These are phyloP conservation scores for Fratercula arctica DNA, from an alignment of 2,797 vertebrate species.

Conservation along the genomic window DNA sequence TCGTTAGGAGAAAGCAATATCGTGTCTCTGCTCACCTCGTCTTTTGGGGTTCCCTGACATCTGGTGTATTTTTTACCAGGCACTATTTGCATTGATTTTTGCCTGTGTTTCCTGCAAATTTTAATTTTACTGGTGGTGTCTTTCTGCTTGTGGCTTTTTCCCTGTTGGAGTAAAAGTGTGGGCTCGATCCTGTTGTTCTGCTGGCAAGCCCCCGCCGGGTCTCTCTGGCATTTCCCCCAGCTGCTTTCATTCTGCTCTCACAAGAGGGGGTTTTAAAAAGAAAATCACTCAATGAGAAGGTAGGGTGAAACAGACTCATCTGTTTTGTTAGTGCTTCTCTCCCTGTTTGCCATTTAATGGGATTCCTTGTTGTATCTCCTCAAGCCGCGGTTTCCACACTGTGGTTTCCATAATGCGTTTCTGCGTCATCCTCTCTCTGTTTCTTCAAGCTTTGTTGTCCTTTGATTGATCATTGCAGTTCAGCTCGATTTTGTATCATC, in stretches of 20 bases:
- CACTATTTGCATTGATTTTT: neutral
- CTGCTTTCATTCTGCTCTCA: neutral
- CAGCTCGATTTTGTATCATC: neutral
- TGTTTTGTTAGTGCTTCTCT: neutral
- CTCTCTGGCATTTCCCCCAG: neutral
- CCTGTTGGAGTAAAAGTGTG: neutral
- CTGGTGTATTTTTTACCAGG: neutral
- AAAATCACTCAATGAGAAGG: neutral
- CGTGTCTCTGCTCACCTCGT: neutral
- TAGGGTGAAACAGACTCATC: neutral
- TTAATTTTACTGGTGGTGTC: neutral
- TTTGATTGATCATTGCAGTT: neutral
- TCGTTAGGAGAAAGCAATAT: neutral
- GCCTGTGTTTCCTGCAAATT: neutral
- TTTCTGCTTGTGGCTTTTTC: neutral
- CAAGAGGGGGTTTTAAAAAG: neutral
- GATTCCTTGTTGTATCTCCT: slow-evolving; percentile 28
- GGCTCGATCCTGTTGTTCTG: neutral
- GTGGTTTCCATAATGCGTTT: neutral
- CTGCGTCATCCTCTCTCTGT: neutral
- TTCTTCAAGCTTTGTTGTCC: neutral
- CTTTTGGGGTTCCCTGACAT: neutral
- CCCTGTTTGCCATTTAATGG: neutral
- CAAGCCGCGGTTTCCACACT: neutral
- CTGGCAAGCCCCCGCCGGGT: neutral